These are phyloP conservation scores for Hoplodrina ambigua DNA, from an alignment of 2,888 invertebrate genomes.

Conservation along the genomic window DNA sequence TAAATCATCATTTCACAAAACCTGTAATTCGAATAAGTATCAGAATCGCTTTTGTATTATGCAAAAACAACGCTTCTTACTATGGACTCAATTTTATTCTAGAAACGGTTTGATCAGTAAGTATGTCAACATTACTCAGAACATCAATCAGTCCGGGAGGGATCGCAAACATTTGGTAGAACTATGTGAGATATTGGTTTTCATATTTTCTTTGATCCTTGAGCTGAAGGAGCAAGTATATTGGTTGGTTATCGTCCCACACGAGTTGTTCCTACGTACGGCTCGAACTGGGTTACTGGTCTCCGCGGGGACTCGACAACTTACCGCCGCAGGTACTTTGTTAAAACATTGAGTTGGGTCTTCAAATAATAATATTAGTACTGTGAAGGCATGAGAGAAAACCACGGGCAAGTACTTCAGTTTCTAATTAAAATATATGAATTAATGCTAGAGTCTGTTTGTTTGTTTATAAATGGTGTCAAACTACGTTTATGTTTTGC, in stretches of 20 bases:
- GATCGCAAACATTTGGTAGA: constrained; percentile 34
- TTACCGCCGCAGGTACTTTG: background rate
- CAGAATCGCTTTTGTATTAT: constrained; percentile 1
- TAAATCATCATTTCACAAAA: background rate
- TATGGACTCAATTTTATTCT: background rate
- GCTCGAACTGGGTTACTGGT: constrained; percentile 19
- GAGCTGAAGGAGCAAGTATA: constrained; percentile 13
- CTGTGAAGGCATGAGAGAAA: background rate
- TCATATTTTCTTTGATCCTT: constrained; percentile 37
- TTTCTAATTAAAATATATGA: background rate
- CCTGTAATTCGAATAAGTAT: background rate
- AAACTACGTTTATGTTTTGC: too few relatives aligned
- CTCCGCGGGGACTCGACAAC: background rate
- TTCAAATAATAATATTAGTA: constrained; percentile 7
- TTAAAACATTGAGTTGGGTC: background rate
- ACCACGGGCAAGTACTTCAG: background rate
- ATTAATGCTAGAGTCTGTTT: background rate
- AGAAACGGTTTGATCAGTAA: constrained; percentile 24
- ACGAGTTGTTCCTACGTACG: background rate
- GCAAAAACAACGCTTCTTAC: background rate
- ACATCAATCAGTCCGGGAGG: constrained; percentile 36
- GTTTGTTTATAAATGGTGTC: background rate
- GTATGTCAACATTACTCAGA: constrained; percentile 28
- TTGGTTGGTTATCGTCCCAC: constrained; percentile 3
- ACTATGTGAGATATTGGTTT: constrained; percentile 23